These are phyloP conservation scores for Talpa occidentalis DNA, from an alignment of 2,113 vertebrate species.

Conservation along the genomic window DNA sequence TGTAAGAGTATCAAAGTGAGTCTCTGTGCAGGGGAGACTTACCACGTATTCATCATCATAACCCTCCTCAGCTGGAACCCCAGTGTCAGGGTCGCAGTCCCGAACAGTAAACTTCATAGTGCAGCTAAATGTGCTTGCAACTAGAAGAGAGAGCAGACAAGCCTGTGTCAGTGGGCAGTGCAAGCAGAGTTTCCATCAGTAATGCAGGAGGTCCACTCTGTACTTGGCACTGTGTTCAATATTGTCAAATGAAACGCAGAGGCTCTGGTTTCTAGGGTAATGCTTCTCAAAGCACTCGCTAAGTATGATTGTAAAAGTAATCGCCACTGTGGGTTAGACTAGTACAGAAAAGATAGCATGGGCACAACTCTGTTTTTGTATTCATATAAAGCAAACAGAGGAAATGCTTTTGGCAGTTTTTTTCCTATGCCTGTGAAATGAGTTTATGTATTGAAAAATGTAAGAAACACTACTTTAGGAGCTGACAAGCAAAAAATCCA, in stretches of 20 bases:
- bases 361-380: not conserved
- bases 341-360: not conserved
- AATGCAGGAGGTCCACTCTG: not conserved
- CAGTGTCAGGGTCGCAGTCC: constrained; percentile 97
- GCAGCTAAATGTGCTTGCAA: constrained; percentile 96
- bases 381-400: not conserved
- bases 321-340: not conserved
- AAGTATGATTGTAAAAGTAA: not conserved
- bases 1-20: fast-evolving
- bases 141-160: constrained; percentile 82
- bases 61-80: constrained; percentile 95
- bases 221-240: not conserved
- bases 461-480: not conserved
- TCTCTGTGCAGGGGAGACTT: constrained; percentile 70
- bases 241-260: not conserved
- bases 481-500: not conserved
- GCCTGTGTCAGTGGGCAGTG: not conserved
- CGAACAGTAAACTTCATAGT: constrained; percentile 97
- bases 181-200: not conserved
- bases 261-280: not conserved
- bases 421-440: constrained; percentile 12
- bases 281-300: not conserved
- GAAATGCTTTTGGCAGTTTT: not conserved
- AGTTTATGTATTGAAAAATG: not conserved
- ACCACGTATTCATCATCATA: constrained; percentile 99